These are phyloP conservation scores for Equus quagga DNA, from an alignment of 2,113 vertebrate species.

Conservation along the genomic window DNA sequence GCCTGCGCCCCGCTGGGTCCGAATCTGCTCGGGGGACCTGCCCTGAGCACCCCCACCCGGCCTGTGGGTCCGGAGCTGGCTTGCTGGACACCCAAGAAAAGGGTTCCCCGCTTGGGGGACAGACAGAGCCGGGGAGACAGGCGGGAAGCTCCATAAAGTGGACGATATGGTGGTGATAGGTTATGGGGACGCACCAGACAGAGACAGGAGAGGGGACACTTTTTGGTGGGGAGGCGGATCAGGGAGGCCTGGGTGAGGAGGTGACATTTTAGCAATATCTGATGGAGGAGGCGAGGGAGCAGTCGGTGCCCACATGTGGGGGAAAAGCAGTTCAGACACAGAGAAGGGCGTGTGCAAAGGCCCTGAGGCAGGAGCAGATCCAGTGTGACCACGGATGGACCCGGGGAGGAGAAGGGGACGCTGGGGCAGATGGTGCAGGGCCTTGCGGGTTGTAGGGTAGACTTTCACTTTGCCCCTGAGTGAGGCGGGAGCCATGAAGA, in stretches of 20 bases:
- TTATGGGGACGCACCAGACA: fast-evolving
- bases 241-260: not conserved
- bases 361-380: not conserved
- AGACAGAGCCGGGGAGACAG: not conserved
- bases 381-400: not conserved
- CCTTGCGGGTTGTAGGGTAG: not conserved
- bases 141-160: not conserved
- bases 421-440: not conserved
- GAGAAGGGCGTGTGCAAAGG: not conserved
- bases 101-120: not conserved
- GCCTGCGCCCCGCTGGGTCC: not conserved
- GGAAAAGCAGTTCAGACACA: not conserved
- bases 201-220: not conserved
- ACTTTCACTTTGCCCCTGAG: not conserved
- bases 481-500: not conserved
- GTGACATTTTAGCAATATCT: not conserved
- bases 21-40: not conserved
- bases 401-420: too few species aligned
- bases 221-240: not conserved
- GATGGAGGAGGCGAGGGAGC: not conserved
- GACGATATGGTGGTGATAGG: not conserved
- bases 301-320: fast-evolving
- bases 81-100: not conserved
- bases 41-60: not conserved
- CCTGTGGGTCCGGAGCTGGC: not conserved